Evolutionary conservation across 2,888 invertebrate genomes (phyloP).

Genomic region (Mimumesa dahlbomi): DNA sequence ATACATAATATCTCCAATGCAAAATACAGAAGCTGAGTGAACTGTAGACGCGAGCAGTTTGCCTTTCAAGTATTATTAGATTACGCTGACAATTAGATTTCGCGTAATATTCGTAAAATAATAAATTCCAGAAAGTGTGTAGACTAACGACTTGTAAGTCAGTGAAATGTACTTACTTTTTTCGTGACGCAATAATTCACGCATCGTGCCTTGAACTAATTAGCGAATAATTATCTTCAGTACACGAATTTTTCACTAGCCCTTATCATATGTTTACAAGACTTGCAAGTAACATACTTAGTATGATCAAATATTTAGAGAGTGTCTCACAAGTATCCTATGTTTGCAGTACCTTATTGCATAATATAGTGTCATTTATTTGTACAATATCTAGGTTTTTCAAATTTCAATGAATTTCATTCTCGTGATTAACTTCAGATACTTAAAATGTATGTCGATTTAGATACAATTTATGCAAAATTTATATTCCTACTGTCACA

Average conservation of each 20-base stretch:
- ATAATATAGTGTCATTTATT: no score
- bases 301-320: no score
- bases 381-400: background rate
- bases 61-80: conserved; percentile 24
- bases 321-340: no score
- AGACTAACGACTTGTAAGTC: conserved; percentile 19
- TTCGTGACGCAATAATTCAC: conserved; percentile 44
- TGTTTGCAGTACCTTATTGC: no score
- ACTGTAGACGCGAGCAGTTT: background rate
- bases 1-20: background rate
- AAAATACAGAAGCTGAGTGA: background rate
- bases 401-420: no score
- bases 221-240: conserved; percentile 46
- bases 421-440: no score
- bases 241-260: conserved; percentile 18
- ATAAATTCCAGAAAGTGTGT: background rate
- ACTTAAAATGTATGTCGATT: no score
- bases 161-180: conserved; percentile 26
- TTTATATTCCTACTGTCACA: no score
- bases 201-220: conserved; percentile 58
- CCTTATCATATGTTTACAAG: conserved; percentile 25
- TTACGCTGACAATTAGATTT: conserved; percentile 16
- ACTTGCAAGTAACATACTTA: conserved; percentile 20
- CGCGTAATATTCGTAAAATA: background rate
- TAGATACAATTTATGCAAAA: no score